Conservation (phyloP, 1,140 invertebrate genomes). For the Pteromalus puparum region DNA sequence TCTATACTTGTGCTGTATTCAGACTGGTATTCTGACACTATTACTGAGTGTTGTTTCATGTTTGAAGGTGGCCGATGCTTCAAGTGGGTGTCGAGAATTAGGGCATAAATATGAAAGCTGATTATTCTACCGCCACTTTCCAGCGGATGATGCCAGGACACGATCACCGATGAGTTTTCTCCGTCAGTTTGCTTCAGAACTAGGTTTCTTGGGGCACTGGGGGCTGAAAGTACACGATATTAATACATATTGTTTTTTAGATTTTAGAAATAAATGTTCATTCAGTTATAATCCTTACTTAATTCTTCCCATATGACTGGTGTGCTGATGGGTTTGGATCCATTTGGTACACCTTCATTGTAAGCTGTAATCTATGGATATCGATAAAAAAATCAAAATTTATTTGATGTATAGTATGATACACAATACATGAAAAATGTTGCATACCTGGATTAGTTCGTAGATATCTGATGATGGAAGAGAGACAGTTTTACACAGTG, state of each 20-base stretch:
- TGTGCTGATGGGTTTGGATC: neutral
- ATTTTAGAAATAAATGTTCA: neutral
- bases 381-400: neutral
- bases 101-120: conserved; percentile 24
- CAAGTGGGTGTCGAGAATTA: neutral
- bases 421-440: neutral
- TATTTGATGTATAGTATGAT: neutral
- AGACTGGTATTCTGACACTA: conserved; percentile 21
- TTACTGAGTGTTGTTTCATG: neutral
- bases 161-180: conserved; percentile 22
- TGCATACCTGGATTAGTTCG: conserved; percentile 46
- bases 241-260: neutral
- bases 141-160: conserved; percentile 59
- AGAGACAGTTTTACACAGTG: conserved; percentile 52
- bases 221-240: neutral
- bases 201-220: neutral
- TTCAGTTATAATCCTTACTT: neutral
- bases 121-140: conserved; percentile 42
- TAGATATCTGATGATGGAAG: neutral
- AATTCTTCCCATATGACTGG: neutral
- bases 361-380: conserved; percentile 51
- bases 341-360: conserved; percentile 50
- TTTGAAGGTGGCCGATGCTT: neutral
- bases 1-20: conserved; percentile 45
- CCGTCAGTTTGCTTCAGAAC: neutral